A percentile compares a stretch with the other conserved stretches of the same genome.
Conservation (phyloP, 2,797 vertebrate genomes). For the Sparidentex hasta region DNA sequence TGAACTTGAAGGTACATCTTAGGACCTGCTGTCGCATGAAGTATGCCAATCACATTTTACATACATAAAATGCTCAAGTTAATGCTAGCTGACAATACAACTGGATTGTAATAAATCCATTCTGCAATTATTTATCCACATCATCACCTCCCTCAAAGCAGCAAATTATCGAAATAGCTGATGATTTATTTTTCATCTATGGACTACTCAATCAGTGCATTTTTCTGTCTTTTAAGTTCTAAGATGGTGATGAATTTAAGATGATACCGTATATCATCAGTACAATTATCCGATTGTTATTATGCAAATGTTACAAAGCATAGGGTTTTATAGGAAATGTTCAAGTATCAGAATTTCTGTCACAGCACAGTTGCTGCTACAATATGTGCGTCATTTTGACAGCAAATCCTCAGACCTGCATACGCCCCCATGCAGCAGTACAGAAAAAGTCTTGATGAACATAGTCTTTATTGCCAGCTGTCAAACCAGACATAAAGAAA, state of each 20-base stretch:
- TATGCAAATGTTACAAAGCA: not conserved
- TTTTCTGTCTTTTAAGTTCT: not conserved
- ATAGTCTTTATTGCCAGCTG: constrained; percentile 60
- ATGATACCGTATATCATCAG: not conserved
- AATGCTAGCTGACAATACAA: no score
- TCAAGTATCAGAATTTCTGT: not conserved
- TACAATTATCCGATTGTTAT: not conserved
- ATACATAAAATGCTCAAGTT: no score
- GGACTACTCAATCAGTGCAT: no score
- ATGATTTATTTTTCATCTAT: no score
- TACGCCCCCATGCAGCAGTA: constrained; percentile 39
- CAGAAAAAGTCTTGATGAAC: constrained; percentile 44
- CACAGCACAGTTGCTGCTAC: constrained; percentile 25
- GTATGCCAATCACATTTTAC: no score
- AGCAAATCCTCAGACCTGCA: constrained; percentile 31
- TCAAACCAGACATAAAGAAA: constrained; percentile 62
- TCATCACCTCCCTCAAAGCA: no score
- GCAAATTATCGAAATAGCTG: no score
- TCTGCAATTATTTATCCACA: no score
- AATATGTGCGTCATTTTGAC: constrained; percentile 33
- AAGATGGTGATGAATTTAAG: not conserved
- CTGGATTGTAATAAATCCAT: no score
- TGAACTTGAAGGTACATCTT: no score
- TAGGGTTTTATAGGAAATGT: not conserved
- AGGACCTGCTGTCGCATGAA: no score